Percentiles rank a stretch among this genome's conserved stretches.
Conservation (phyloP, 2,797 vertebrate genomes). For the Anomalospiza imberbis region DNA sequence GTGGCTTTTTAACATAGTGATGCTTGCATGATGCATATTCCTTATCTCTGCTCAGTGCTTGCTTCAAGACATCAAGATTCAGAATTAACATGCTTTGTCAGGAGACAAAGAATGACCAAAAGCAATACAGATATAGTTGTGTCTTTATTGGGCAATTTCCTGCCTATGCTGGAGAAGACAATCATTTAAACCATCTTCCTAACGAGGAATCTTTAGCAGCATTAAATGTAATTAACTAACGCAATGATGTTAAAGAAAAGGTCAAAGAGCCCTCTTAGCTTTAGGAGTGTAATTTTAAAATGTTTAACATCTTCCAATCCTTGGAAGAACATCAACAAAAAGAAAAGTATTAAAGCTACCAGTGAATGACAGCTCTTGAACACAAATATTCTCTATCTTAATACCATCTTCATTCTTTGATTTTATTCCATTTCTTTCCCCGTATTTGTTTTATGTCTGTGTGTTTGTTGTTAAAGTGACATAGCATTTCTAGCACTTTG, state of each 20-base stretch:
- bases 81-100: neutral
- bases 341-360: neutral
- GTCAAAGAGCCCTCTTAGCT: neutral
- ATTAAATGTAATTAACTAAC: neutral
- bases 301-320: neutral
- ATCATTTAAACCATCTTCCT: neutral
- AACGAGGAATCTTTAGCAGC: neutral
- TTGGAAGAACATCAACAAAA: neutral
- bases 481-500: constrained; percentile 66
- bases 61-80: constrained; percentile 16
- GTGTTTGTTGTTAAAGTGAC: constrained; percentile 46
- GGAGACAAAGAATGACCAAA: neutral
- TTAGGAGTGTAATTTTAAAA: neutral
- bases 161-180: neutral
- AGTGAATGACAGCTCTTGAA: constrained; percentile 24
- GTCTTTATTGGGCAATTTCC: neutral
- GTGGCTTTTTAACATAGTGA: neutral
- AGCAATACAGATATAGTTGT: neutral
- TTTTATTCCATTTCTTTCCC: constrained; percentile 34
- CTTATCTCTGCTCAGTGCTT: neutral
- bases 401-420: constrained; percentile 36
- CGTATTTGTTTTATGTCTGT: neutral
- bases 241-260: neutral
- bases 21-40: neutral
- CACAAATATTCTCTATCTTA: neutral